A percentile compares a stretch with the other conserved stretches of the same genome.
Evolutionary conservation across 2,113 vertebrate genomes (phyloP).

Genomic region (Brachyhypopomus gauderio): DNA sequence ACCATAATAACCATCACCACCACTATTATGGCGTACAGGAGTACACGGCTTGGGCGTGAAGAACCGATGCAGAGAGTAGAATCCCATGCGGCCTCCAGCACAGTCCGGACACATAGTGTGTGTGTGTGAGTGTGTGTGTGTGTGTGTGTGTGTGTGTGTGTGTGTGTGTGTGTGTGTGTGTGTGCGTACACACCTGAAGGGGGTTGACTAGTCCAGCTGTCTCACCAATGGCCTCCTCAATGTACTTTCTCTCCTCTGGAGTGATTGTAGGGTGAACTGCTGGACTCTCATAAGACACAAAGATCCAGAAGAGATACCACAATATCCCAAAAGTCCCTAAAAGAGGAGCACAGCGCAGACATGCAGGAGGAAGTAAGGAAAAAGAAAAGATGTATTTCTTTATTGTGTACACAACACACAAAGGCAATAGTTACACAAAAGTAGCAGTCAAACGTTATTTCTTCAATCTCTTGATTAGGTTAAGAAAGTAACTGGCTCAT

Average conservation of each 20-base stretch:
- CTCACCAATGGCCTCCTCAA: conserved; percentile 97
- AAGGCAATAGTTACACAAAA: too few relatives aligned
- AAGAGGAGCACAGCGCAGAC: not conserved
- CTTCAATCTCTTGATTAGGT: too few relatives aligned
- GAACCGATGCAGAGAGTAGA: conserved; percentile 72
- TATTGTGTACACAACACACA: too few relatives aligned
- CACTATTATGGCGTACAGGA: conserved; percentile 92
- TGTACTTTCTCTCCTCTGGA: conserved; percentile 95
- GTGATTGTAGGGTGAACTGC: conserved; percentile 94
- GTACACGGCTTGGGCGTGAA: conserved; percentile 94
- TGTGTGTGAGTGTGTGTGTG: not conserved
- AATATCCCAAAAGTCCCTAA: conserved; percentile 93
- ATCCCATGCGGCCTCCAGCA: too few relatives aligned
- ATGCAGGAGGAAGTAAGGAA: not conserved
- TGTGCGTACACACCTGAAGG: conserved; percentile 64
- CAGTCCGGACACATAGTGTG: not conserved
- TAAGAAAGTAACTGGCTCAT: too few relatives aligned
- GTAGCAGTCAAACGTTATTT: too few relatives aligned
- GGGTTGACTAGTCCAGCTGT: conserved; percentile 82
- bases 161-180: not conserved
- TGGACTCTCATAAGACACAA: conserved; percentile 98
- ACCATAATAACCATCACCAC: conserved; percentile 43
- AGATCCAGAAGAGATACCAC: conserved; percentile 98
- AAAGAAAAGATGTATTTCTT: not conserved
- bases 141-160: not conserved